These are phyloP conservation scores for Gambusia affinis DNA, from an alignment of 2,113 vertebrate genomes.

Conservation along the genomic window DNA sequence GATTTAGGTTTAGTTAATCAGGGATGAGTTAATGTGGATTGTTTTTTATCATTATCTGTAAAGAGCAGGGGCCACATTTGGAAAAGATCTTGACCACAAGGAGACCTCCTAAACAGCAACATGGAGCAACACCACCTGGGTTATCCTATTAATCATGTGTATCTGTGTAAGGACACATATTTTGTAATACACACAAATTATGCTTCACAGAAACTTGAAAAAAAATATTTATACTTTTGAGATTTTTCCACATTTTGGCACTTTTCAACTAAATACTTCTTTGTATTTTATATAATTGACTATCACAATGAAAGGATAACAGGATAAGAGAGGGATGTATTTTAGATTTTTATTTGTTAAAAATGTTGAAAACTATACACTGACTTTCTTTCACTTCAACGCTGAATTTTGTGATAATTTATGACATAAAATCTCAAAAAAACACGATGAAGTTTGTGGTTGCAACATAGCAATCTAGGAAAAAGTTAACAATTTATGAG, in stretches of 20 bases:
- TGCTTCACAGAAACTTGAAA: not conserved
- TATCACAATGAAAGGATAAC: not conserved
- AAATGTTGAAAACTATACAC: too few species aligned
- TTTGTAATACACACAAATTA: not conserved
- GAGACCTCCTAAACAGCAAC: not conserved
- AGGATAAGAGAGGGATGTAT: not conserved
- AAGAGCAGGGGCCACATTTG: slow-evolving; percentile 14
- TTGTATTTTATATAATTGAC: not conserved
- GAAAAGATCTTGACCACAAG: slow-evolving; percentile 2
- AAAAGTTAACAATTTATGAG: not conserved
- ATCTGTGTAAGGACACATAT: not conserved
- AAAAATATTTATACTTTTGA: not conserved
- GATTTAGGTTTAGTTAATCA: slow-evolving; percentile 52
- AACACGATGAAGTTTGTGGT: not conserved
- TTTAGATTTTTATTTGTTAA: not conserved
- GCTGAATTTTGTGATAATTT: not conserved
- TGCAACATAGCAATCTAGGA: not conserved
- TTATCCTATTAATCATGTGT: not conserved
- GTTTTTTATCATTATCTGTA: slow-evolving; percentile 17
- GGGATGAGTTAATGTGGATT: slow-evolving; percentile 46
- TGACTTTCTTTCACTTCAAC: not conserved
- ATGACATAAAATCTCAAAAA: not conserved
- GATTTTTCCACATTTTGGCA: not conserved
- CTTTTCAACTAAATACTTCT: not conserved
- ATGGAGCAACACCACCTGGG: not conserved